phyloP scores from a whole-genome alignment of 2,888 invertebrate species.

The Idaea biselata region DNA sequence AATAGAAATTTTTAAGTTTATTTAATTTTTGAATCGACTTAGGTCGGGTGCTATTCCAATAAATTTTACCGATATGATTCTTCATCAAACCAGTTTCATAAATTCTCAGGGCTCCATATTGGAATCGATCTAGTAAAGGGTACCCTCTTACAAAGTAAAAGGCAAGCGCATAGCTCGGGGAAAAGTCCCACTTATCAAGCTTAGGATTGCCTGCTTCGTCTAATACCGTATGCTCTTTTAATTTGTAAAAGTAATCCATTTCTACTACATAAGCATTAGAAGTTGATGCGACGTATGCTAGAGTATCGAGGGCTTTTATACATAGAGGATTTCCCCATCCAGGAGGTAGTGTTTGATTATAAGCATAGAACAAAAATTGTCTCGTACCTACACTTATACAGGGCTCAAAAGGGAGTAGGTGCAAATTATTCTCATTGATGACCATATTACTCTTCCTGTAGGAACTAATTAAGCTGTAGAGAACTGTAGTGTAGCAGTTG shows the following conservation, averaged over 20 bases:
- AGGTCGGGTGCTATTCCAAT: slow-evolving; percentile 15
- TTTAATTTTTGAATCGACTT: neutral
- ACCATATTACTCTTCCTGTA: slow-evolving; percentile 36
- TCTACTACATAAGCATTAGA: slow-evolving; percentile 43
- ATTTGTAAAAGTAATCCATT: slow-evolving; percentile 38
- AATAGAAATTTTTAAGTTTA: no score
- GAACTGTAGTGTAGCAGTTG: slow-evolving; percentile 57
- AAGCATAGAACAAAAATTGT: slow-evolving; percentile 42
- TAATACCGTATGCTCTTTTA: slow-evolving; percentile 40
- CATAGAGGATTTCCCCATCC: slow-evolving; percentile 37
- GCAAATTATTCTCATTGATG: slow-evolving; percentile 33
- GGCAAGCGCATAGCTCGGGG: slow-evolving; percentile 32
- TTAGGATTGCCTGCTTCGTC: slow-evolving; percentile 38
- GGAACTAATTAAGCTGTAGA: slow-evolving; percentile 49
- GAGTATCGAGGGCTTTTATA: slow-evolving; percentile 30
- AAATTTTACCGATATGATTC: slow-evolving; percentile 36
- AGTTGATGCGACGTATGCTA: slow-evolving; percentile 40
- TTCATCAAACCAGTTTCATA: slow-evolving; percentile 49
- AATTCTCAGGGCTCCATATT: slow-evolving; percentile 38
- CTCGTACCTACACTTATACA: slow-evolving; percentile 45
- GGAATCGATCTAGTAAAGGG: slow-evolving; percentile 40
- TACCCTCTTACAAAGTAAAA: slow-evolving; percentile 49
- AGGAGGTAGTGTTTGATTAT: slow-evolving; percentile 43
- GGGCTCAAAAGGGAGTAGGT: slow-evolving; percentile 39
- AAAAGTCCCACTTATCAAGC: slow-evolving; percentile 43